Base-by-base conservation (phyloP, 2,113 vertebrate genomes). In the Catharus bicknelli region DNA sequence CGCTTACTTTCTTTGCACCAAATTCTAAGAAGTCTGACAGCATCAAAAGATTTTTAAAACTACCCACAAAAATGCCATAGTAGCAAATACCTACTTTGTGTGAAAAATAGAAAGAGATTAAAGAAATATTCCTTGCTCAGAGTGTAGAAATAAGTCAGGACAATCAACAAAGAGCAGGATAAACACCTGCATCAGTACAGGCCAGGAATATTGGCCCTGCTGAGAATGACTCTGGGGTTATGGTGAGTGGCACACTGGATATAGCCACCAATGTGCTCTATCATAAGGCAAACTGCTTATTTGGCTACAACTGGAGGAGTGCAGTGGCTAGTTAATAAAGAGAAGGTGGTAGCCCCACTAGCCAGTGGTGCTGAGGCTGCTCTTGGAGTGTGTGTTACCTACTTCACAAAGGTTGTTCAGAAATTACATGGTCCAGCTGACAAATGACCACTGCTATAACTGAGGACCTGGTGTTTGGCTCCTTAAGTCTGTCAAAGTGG, bases 361-460 rank as follows among this genome's bases (percentile, higher is more conserved):
- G 25, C 42, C 40, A 36, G 11, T 23, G 30, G 7, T 40, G 30
- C 17, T 53, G 61, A 68, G 51, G 51, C 48, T 67, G 57, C 25
- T 34, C 11, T 9, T 47, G 17, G 15, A 76, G 53, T 11, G 5
- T 50, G 11, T 30, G 10, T 10, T 69, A 43, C 20, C 13, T 38
- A 5, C 8, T 27, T 85, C 18, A 68, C 43, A 47, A 85, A 29
- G 0, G 10, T 15, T 85, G 10, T 15, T 85, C 62, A 59, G 73
- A 78, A 66, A 30, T 86, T 0, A 14, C 11, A 3, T 9, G 1
- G n/a, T 54, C 30, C 51, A 80, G 14, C 36, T 79, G 23, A 50
- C 9, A 79, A 29, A 40, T 3, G 36, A 10, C 9, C 43, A 25
- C 22, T 3, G 17, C 17, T 29, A 11, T 15, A 29, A 42, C 0